A percentile compares a stretch with the other conserved stretches of the same genome.
Conservation (phyloP, 2,113 vertebrate species). For the Ibidorhyncha struthersii region DNA sequence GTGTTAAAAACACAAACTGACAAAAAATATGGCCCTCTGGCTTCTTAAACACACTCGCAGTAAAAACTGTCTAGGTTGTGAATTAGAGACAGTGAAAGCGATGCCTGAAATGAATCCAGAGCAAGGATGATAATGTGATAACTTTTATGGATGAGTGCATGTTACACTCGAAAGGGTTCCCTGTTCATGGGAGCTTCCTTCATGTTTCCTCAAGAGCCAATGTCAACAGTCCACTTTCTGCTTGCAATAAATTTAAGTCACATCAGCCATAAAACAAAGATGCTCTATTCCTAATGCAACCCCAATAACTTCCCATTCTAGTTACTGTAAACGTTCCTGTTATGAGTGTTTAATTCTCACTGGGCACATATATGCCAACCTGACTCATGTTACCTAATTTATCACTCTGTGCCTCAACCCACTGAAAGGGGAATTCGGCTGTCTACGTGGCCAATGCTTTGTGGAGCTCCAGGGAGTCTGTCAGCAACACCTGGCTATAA, state of each 20-base stretch:
- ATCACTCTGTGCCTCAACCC: background rate
- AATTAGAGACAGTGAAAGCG: background rate
- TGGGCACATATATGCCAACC: background rate
- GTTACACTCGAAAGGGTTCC: background rate
- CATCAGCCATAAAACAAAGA: conserved; percentile 30
- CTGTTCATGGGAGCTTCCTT: conserved; percentile 29
- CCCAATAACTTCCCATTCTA: conserved; percentile 14
- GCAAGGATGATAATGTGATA: background rate
- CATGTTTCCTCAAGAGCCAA: background rate
- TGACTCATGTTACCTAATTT: conserved; percentile 17
- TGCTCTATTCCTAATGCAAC: conserved; percentile 8
- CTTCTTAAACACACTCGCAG: conserved; percentile 4
- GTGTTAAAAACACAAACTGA: conserved; percentile 33
- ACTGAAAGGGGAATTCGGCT: conserved; percentile 5
- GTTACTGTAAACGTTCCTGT: background rate
- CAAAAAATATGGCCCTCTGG: conserved; percentile 25
- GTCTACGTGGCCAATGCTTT: background rate
- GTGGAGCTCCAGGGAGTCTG: conserved; percentile 16
- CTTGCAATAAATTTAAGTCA: conserved; percentile 11
- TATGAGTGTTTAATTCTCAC: conserved; percentile 22
- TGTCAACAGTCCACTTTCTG: conserved; percentile 33
- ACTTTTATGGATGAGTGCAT: background rate
- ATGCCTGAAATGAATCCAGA: conserved; percentile 32
- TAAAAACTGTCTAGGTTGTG: conserved; percentile 31
- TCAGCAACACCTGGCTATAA: conserved; percentile 1